Base-by-base conservation (phyloP, 1,140 invertebrate species). In the Araneus ventricosus region DNA sequence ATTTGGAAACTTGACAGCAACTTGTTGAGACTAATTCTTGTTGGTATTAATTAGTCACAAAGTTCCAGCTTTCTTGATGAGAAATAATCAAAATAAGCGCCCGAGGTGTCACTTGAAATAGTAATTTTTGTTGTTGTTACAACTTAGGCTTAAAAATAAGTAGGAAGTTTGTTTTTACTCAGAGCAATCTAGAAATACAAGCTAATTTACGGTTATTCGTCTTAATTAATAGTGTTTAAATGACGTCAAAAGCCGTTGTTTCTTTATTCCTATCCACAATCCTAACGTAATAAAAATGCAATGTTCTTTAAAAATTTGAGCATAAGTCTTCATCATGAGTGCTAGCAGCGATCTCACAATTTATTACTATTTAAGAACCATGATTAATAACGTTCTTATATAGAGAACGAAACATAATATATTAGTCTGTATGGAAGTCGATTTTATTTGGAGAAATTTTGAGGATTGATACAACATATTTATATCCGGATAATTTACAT, bases 1-100 rank as follows among this genome's bases (percentile, higher is more conserved):
- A 87, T 37, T 87, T 87, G 52, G 34, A 87, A 63, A 61, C 30
- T 87, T 87, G 52, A 87, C 85, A 87, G 57, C 85, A 59, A 87
- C 85, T 87, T 87, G 27, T 87, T 87, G 85, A 87, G 52, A 87
- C 17, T 61, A 17, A 34, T 63, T 30, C 39, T 3, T 30, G 20
- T 2, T 6, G 27, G 85, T 30, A 57, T 34, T 87, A 87, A 87
- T 87, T 87, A 87, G 57, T 30, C 30, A 41, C 30, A 27, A 4
- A 17, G 27, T 34, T 75, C 30, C 67, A 63, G 59, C n/a, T 63
- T 63, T 22, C 59, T 63, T 63, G 59, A 63, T 63, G 59, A 24
- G 27, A 75, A 75, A 75, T 34, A 75, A 37, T 75, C 1, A 34
- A 75, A 75, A 34, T 75, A 75, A 30, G 30, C 14, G 17, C 8